Evolutionary conservation across 2,797 vertebrate genomes (phyloP), one percentile per base, ranked within the genome.

Genomic region (Octomys mimax): DNA sequence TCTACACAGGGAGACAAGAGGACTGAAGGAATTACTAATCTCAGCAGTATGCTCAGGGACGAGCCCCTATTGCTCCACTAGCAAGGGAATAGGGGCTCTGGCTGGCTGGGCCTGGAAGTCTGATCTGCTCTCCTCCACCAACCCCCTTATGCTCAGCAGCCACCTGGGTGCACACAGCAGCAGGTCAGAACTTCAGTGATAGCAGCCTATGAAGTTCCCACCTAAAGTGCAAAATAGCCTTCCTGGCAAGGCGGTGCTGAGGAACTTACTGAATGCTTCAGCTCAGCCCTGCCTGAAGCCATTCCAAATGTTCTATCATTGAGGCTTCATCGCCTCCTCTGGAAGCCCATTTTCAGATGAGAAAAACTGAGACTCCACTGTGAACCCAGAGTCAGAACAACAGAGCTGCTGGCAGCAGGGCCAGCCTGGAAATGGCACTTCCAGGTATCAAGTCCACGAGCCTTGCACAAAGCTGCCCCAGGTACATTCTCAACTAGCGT

Each of bases 251-350:
- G 14, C 31, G n/a, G 59, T 13, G 31, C 12, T 18, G 5, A 9
- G 86, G 92, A 64, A 57, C 46, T 93, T 39, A 92, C 39, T 89
- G 85, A 93, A 70, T 49, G 68, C 75, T 61, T 22, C 59, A 21
- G 6, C 59, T 59, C 19, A 73, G n/a, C 26, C 62, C 52, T 8
- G 1, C 70, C 36, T 83, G 52, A 93, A 94, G 28, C 19, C 3
- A 78, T 54, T 86, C 33, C 13, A 2, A 49, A 61, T 24, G n/a
- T 46, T 84, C 21, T 39, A 62, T 89, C 64, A 92, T 39, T 95
- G 84, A 94, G 90, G 24, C 46, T 81, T 88, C 91, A 78, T 66
- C 92, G 59, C 46, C 28, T 71, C 83, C 79, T 82, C 59, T 31
- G 66, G 26, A 84, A 80, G 33, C 52, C 39, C 18, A 92, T 33